Conservation (phyloP, 35 echinoderm and acorn worm species). For the Apostichopus californicus region DNA sequence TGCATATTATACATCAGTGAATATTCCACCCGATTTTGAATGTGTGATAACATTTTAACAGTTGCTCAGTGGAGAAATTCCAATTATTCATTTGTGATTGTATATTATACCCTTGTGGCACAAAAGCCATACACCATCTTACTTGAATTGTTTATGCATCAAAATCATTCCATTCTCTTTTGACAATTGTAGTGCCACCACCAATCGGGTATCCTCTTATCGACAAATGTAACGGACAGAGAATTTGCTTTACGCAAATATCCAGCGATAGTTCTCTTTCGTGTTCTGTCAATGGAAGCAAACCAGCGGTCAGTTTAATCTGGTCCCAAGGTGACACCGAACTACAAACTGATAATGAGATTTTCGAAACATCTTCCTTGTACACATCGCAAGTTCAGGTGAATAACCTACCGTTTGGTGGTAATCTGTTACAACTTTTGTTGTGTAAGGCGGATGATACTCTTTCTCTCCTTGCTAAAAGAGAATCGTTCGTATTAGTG, state of each 20-base stretch:
- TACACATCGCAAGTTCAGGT: neutral
- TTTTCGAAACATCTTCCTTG: neutral
- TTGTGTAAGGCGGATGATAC: neutral
- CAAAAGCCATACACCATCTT: too few relatives aligned
- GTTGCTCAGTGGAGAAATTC: too few relatives aligned
- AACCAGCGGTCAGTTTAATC: neutral
- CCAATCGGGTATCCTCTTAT: neutral
- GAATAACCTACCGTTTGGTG: neutral
- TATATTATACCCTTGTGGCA: too few relatives aligned
- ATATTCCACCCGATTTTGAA: too few relatives aligned
- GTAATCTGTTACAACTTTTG: neutral
- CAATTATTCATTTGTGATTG: too few relatives aligned
- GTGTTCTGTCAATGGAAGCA: constrained; percentile 13
- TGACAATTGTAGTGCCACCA: neutral
- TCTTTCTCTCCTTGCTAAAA: neutral
- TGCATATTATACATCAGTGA: too few relatives aligned
- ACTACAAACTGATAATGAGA: neutral
- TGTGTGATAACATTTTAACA: too few relatives aligned
- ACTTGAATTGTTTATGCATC: too few relatives aligned
- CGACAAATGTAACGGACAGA: neutral
- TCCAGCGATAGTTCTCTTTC: neutral
- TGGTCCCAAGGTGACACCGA: neutral
- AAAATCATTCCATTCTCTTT: too few relatives aligned
- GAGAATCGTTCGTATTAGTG: neutral
- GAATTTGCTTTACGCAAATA: neutral